Evolutionary conservation across 2,797 vertebrate genomes (phyloP), one percentile per base, ranked within the genome.

Genomic region (Schizothorax lantsangensis): DNA sequence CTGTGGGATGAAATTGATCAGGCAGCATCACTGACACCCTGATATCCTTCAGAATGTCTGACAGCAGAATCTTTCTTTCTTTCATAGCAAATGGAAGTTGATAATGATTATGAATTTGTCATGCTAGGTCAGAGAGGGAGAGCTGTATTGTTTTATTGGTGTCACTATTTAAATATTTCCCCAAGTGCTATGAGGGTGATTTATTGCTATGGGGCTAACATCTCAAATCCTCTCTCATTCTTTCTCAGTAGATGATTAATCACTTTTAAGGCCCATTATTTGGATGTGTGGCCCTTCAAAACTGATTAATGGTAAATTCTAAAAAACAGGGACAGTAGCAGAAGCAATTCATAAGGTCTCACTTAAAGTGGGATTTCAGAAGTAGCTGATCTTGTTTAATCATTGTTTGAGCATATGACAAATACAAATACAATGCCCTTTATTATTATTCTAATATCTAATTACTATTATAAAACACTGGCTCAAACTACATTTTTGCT

Each of bases 161-260:
- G 86, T 87, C 80, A 68, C 85, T 91, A 85, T 89, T 91, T 90
- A 89, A 88, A 88, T 90, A 88, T 79, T 80, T 72, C 68, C 59
- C 59, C 62, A 84, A 88, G 87, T 84, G 73, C 84, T 71, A 79
- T 47, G 68, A 83, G 62, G 69, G 54, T 90, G 89, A 91, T 90
- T 84, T 82, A 90, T 88, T 84, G 68, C 49, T 85, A 43, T 81
- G 69, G 82, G 49, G 30, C 45, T 47, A 72, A 83, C 52, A 69
- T 64, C 73, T 54, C 43, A 36, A 33, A 52, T 26, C 45, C 23
- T 68, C 59, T 80, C 45, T 38, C 59, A 64, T 62, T 26, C 47
- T 75, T 72, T 33, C 84, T 66, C 9, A 81, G 23, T 52, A 73
- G 82, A 74, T n/a, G 45, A 86, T 85, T 84, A 69, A 69, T 89